Evolutionary conservation across 2,113 vertebrate genomes (phyloP).

Genomic region (Tinamus guttatus): DNA sequence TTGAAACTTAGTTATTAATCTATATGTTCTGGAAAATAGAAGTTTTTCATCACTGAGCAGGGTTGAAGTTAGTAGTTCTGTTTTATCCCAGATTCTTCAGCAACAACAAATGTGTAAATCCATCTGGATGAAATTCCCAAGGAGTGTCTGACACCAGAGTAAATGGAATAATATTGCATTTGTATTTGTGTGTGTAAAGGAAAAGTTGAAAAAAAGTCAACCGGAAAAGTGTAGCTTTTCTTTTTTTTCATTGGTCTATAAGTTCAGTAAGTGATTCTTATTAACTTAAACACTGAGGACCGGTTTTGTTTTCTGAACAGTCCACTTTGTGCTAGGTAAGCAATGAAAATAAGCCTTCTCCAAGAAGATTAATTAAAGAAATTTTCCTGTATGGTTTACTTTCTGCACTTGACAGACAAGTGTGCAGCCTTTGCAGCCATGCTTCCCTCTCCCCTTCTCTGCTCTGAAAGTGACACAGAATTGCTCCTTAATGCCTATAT

Average conservation of each 20-base stretch:
- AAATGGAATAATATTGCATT: background rate
- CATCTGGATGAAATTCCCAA: background rate
- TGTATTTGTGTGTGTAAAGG: background rate
- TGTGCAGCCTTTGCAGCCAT: accelerated
- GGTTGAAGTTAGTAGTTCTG: background rate
- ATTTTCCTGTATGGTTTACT: background rate
- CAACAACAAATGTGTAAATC: background rate
- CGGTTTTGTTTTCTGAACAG: background rate
- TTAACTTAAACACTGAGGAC: background rate
- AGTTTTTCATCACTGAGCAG: background rate
- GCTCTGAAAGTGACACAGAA: background rate
- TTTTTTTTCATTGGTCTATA: no score
- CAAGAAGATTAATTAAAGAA: background rate
- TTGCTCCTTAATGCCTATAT: background rate
- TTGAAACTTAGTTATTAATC: background rate
- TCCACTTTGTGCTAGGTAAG: background rate
- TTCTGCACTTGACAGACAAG: background rate
- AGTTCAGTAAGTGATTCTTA: background rate
- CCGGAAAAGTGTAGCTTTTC: no score
- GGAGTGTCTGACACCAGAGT: background rate
- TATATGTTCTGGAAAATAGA: background rate
- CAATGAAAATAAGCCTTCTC: background rate
- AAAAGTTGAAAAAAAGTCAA: background rate
- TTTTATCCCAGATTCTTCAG: background rate
- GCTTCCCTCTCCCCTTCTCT: background rate